Base-by-base conservation (phyloP, 1,140 invertebrate genomes). In the Augochlora pura region DNA sequence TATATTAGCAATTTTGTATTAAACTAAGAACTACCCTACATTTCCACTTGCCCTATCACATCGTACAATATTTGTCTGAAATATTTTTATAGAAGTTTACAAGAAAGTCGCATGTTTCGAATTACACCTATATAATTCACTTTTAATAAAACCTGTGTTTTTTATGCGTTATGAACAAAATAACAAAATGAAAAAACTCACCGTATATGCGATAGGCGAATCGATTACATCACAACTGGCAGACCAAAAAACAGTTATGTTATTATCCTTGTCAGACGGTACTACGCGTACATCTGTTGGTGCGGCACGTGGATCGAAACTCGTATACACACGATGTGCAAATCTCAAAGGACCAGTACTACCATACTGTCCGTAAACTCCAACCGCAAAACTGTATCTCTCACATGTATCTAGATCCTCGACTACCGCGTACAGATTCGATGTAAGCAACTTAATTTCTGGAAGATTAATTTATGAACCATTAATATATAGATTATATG, bases 371-470 rank as follows among this genome's bases (percentile, higher is more conserved):
- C 95, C 85, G 6, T 60, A 91, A 2, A 97, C 88, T 0, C 95
- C 96, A n/a, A 97, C 95, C 14, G 94, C 94, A 88, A 97, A 95
- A 18, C 95, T 87, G 86, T 97, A 97, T 0, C 92, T 94, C 84
- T 96, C 95, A 86, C 97, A 97, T 4, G 96, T 94, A 66, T 95
- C 94, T 78, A 98, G 88, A 80, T 95, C 91, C 21, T 94, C 92
- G 10, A 97, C 92, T 1, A 94, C 93, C 2, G 94, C 91, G 3
- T 94, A 94, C 2, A 94, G 93, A 69, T 95, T 93, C 2, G 90
- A 92, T 0, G 96, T 97, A 23, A 92, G 84, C 14, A 78, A 14
- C 18, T 75, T 74, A 27, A 62, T 49, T 8, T 32, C 77, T 82
- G 14, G 5, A 67, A 83, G 64, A 12, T 16, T 1, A 64, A n/a